Conservation (phyloP, 2,888 invertebrate genomes). For the Caradrina clavipalpis region DNA sequence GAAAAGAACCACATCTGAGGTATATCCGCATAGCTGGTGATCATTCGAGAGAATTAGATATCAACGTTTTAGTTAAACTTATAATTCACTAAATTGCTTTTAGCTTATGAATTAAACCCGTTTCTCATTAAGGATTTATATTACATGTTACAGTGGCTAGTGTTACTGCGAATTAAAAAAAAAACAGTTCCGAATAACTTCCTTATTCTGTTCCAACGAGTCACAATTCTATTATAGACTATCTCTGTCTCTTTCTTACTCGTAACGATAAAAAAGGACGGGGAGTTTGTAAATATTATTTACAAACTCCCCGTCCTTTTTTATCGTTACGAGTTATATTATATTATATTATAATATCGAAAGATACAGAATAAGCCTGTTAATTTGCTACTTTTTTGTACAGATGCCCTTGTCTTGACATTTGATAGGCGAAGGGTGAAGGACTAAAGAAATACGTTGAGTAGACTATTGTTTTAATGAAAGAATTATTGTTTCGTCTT, state of each 20-base stretch:
- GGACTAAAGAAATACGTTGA: constrained; percentile 60
- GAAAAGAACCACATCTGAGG: too few species aligned
- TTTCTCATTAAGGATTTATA: constrained; percentile 63
- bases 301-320: too few species aligned
- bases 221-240: constrained; percentile 51
- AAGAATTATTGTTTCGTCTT: neutral
- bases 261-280: constrained; percentile 9
- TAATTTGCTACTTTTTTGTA: constrained; percentile 60
- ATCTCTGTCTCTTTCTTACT: constrained; percentile 53
- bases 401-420: constrained; percentile 68
- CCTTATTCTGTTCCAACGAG: constrained; percentile 62
- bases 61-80: too few species aligned
- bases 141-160: constrained; percentile 71
- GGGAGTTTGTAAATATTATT: neutral
- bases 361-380: constrained; percentile 57
- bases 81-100: constrained; percentile 15
- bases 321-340: too few species aligned
- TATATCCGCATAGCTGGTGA: too few species aligned
- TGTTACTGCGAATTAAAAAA: constrained; percentile 69
- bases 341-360: too few species aligned
- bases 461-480: constrained; percentile 40
- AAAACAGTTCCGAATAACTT: constrained; percentile 65
- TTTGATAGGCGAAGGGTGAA: constrained; percentile 67
- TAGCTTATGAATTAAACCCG: constrained; percentile 30
- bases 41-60: too few species aligned